Evolutionary conservation across 2,797 vertebrate genomes (phyloP).

Genomic region (Graptemys geographica): DNA sequence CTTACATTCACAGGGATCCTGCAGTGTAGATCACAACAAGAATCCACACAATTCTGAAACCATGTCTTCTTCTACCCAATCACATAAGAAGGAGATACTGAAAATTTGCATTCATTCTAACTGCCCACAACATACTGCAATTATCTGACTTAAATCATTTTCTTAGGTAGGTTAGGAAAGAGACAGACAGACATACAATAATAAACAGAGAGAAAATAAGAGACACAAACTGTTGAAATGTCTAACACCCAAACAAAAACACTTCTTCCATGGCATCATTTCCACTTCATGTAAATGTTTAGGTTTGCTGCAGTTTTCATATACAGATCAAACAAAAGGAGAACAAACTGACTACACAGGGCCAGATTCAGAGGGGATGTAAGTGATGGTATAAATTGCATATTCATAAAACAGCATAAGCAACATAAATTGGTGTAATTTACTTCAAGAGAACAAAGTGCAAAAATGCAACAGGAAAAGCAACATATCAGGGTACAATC

Average conservation of each 20-base stretch:
- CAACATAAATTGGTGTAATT: not conserved
- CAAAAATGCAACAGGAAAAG: not conserved
- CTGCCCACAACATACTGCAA: accelerated
- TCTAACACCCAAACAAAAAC: not conserved
- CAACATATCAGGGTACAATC: not conserved
- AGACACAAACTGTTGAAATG: not conserved
- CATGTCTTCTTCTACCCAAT: not conserved
- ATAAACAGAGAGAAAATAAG: not conserved
- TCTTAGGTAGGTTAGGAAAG: not conserved
- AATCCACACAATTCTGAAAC: not conserved
- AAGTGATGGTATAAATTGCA: not conserved
- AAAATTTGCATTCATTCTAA: not conserved
- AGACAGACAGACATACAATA: not conserved
- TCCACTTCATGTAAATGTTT: not conserved
- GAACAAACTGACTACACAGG: not conserved
- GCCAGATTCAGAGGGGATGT: not conserved
- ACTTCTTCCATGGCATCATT: not conserved
- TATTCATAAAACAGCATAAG: not conserved
- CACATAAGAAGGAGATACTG: not conserved
- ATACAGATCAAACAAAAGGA: not conserved
- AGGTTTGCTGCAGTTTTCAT: not conserved
- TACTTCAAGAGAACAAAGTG: not conserved
- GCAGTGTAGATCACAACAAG: not conserved
- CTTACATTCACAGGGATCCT: not conserved
- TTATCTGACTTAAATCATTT: not conserved